phyloP scores from a whole-genome alignment of 2,888 invertebrate species.

The Cepaea hortensis region DNA sequence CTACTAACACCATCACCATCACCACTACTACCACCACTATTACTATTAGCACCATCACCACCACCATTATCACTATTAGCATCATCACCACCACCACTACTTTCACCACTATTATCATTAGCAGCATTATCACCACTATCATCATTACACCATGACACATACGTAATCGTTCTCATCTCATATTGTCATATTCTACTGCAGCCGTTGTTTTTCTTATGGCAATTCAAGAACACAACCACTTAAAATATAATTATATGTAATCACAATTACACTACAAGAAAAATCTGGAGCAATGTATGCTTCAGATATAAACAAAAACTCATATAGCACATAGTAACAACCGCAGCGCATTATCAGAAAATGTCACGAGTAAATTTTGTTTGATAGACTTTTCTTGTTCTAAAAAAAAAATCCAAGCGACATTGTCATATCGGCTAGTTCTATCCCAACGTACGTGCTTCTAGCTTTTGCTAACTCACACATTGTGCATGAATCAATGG shows the following conservation, averaged over 20 bases:
- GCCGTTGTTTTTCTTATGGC: neutral
- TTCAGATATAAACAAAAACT: no score
- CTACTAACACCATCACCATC: no score
- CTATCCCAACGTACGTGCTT: slow-evolving; percentile 2
- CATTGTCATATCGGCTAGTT: slow-evolving; percentile 4
- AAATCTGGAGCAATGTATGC: neutral
- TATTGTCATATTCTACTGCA: no score
- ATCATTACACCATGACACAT: no score
- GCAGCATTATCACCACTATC: no score
- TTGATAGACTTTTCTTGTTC: slow-evolving; percentile 12
- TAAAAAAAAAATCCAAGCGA: no score
- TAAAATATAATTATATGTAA: neutral
- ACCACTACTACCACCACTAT: no score
- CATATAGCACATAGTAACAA: neutral
- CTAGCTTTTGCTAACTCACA: slow-evolving; percentile 14
- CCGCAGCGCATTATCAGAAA: neutral
- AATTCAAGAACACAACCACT: neutral
- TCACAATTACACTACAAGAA: neutral
- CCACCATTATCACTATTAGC: no score
- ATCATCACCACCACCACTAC: no score
- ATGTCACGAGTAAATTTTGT: neutral
- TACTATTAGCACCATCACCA: no score
- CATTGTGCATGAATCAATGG: slow-evolving; percentile 19
- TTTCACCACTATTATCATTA: no score
- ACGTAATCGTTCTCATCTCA: no score